Evolutionary conservation across 2,888 invertebrate species (phyloP), one percentile per base, ranked within the genome.

Genomic region (Scaptomyza polygonia): DNA sequence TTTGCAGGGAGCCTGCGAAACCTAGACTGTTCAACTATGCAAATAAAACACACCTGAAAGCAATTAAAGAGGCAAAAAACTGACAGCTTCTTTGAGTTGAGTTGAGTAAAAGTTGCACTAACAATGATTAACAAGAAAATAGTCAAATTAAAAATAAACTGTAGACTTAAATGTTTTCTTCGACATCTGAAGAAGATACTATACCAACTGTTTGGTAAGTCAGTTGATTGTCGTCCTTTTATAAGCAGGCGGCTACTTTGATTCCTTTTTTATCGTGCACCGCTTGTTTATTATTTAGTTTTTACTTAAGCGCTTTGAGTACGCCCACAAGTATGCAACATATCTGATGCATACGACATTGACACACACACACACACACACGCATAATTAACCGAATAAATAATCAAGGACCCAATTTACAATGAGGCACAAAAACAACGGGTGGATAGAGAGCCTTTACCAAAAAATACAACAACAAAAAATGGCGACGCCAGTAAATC

Each of bases 351-450:
- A 61, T 30, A 16, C 5, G 12, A 30, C 16, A 47, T 12, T 25
- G 16, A n/a, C 27, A 56, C 25, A 34, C 54, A 58, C 51, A 59
- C 53, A 44, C 30, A 56, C 55, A 53, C 32, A 51, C 64, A 44
- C 39, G 49, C 65, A 76, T 83, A 80, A 84, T 80, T 86, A 73
- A 77, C 66, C 70, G 67, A 69, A 74, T 74, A 77, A 69, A 69
- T 66, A 66, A 70, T 73, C 77, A 85, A 87, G 88, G 79, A 72
- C 80, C 40, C 44, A 55, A 63, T 67, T 67, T 57, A 68, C 48
- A 67, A 45, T 45, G 14, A 43, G 45, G 21, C 29, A n/a, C 5
- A n/a, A 16, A 27, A 49, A 21, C 12, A 32, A 29, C 29, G 45
- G 16, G 16, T 14, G 3, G n/a, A n/a, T n/a, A 39, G 63, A 68